Base-by-base conservation (phyloP, 2,113 vertebrate species). In the Phalacrocorax aristotelis region DNA sequence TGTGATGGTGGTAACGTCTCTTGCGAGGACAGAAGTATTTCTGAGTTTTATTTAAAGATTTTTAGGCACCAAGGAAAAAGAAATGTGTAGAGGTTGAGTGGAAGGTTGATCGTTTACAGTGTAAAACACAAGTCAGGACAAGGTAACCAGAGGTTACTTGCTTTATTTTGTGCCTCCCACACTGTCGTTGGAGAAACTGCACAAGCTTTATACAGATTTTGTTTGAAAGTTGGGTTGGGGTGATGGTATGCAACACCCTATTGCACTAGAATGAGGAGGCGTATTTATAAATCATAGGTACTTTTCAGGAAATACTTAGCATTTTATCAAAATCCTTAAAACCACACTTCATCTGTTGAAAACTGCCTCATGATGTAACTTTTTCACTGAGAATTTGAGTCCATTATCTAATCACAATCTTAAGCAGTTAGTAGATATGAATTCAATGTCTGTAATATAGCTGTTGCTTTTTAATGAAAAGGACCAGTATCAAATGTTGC, bases 311-410 rank as follows among this genome's bases (percentile, higher is more conserved):
- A 87, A 64, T 82, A 55, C 8, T 81, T 82, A 94, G 9, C 14
- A 36, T 76, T 93, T 93, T 71, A 60, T 87, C 55, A 60, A 74
- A 81, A 42, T 71, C 60, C 60, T 93, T 72, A 54, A 83, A 89
- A 26, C 32, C 51, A 71, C 74, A 26, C 20, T 95, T 60, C 22
- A 21, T 77, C 60, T 81, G 60, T 54, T 74, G 64, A 70, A 89
- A 91, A 94, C 29, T 84, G 32, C 26, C 57, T 55, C 36, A 26
- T 4, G 10, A 64, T 54, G 46, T 87, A 69, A 75, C 40, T 89
- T 94, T n/a, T 87, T 68, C 65, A 17, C 70, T 70, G 51, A 62
- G 58, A 86, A 78, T 83, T 18, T 22, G 54, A 85, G 68, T 86
- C 76, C 26, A 48, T 92, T 92, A 83, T 62, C 64, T 74, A 64